Conservation (phyloP, 1,140 invertebrate species). For the Amphibalanus amphitrite region DNA sequence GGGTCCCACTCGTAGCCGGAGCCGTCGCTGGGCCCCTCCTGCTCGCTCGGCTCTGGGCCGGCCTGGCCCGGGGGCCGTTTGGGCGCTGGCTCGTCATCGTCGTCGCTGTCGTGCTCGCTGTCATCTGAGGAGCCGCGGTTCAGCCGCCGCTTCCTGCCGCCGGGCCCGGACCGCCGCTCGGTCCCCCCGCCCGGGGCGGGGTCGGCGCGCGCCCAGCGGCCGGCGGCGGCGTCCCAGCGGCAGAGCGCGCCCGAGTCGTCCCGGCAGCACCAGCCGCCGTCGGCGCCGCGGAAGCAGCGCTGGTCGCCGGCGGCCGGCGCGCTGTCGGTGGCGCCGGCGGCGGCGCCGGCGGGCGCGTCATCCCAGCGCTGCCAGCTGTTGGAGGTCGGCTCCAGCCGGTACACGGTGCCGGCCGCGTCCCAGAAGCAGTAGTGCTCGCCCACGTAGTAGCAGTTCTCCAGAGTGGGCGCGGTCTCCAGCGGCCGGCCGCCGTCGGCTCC, state of each 20-base stretch:
- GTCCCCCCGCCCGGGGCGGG: too few relatives aligned
- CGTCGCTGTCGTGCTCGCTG: background rate
- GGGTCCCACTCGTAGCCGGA: conserved; percentile 79
- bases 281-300: background rate
- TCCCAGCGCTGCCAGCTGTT: background rate
- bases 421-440: conserved; percentile 5
- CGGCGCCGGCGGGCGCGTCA: too few relatives aligned
- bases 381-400: background rate
- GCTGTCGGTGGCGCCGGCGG: too few relatives aligned
- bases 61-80: background rate
- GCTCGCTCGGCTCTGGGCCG: background rate
- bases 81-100: background rate
- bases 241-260: background rate
- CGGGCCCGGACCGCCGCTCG: too few relatives aligned
- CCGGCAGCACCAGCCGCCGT: background rate
- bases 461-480: background rate
- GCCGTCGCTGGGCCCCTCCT: conserved; percentile 44
- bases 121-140: background rate
- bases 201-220: background rate
- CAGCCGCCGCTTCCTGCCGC: background rate
- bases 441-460: conserved; percentile 1
- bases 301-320: too few relatives aligned
- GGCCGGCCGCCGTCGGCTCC: background rate
- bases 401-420: background rate
- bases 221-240: background rate